These are phyloP conservation scores for Cryptotis parvus DNA, from an alignment of 2,113 vertebrate species.

Conservation along the genomic window DNA sequence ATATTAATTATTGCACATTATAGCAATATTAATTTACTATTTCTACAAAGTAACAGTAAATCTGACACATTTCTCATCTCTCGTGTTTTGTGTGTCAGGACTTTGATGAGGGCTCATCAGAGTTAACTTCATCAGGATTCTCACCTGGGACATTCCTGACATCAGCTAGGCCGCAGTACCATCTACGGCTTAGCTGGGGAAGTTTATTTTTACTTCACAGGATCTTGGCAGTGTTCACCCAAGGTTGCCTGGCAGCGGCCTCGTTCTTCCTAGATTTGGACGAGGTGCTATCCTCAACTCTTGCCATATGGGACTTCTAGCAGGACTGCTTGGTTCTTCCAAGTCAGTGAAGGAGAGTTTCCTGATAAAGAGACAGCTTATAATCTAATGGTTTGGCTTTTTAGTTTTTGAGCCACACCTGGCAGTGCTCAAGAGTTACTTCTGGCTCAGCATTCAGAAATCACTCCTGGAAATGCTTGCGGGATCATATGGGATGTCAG, in stretches of 20 bases:
- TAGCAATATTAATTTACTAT: too few species aligned
- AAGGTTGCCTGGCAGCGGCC: neutral
- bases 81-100: neutral
- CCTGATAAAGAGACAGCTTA: neutral
- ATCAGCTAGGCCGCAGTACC: neutral
- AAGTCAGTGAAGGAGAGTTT: neutral
- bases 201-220: neutral
- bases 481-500: too few species aligned
- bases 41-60: neutral
- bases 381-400: too few species aligned
- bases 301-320: neutral
- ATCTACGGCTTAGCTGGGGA: neutral
- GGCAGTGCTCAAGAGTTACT: too few species aligned
- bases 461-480: too few species aligned
- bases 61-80: neutral
- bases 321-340: neutral
- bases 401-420: too few species aligned
- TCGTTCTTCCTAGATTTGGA: neutral
- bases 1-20: too few species aligned
- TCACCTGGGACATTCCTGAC: neutral
- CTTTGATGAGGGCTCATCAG: neutral
- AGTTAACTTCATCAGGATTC: neutral
- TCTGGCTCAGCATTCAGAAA: too few species aligned
- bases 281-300: neutral
- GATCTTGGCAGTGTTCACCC: neutral